Evolutionary conservation across 2,797 vertebrate species (phyloP).

Genomic region (Linurgus olivaceus): DNA sequence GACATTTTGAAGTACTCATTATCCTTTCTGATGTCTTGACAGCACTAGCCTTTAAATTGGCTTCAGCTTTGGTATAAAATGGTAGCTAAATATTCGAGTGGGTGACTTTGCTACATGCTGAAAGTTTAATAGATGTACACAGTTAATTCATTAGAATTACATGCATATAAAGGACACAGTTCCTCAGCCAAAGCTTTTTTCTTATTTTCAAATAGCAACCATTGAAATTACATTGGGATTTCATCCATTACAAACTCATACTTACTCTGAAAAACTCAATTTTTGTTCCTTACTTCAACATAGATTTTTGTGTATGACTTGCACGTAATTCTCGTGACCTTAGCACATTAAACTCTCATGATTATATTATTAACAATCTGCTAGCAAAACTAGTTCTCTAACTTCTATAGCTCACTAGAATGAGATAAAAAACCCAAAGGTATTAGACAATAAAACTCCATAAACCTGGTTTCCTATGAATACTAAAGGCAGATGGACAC

Average conservation of each 20-base stretch:
- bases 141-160: background rate
- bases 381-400: background rate
- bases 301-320: background rate
- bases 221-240: background rate
- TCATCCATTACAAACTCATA: background rate
- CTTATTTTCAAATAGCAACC: background rate
- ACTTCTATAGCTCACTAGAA: background rate
- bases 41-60: background rate
- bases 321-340: background rate
- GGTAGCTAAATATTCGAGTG: background rate
- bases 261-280: background rate
- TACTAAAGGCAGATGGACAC: background rate
- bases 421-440: background rate
- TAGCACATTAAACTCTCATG: background rate
- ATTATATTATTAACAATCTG: background rate
- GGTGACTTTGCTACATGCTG: background rate
- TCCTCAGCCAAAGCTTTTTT: background rate
- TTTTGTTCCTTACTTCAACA: background rate
- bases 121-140: background rate
- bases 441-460: background rate
- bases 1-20: conserved; percentile 8
- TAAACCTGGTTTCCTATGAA: background rate
- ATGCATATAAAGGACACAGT: background rate
- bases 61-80: background rate
- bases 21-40: background rate